Conservation (phyloP, 2,113 vertebrate genomes). For the Dascyllus trimaculatus region DNA sequence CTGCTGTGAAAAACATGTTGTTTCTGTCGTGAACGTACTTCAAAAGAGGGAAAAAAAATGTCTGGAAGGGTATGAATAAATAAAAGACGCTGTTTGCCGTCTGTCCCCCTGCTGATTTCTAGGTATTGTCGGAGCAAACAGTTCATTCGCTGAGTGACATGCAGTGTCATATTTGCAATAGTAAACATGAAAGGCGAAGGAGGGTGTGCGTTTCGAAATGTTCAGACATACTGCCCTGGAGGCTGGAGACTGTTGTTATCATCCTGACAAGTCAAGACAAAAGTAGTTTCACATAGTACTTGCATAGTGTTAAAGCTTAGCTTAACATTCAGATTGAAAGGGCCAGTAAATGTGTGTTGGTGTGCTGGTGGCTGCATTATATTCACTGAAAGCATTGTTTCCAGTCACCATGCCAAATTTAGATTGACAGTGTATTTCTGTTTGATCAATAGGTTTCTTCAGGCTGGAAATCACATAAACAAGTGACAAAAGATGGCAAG, state of each 20-base stretch:
- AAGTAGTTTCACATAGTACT: too few species aligned
- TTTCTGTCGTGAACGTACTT: not conserved
- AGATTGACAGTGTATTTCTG: too few species aligned
- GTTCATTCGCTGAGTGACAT: conserved; percentile 1
- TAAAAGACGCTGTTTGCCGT: conserved; percentile 5
- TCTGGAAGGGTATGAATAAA: conserved; percentile 30
- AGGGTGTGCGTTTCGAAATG: not conserved
- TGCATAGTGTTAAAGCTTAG: too few species aligned
- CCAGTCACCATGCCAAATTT: too few species aligned
- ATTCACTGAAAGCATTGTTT: too few species aligned
- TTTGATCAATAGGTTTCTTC: too few species aligned
- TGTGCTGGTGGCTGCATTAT: too few species aligned
- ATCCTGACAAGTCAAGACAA: too few species aligned
- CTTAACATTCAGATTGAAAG: too few species aligned
- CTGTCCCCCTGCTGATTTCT: conserved; percentile 1
- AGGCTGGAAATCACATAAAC: too few species aligned
- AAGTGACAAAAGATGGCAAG: too few species aligned
- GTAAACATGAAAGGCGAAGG: not conserved
- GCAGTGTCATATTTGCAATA: not conserved
- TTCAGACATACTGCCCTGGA: not conserved
- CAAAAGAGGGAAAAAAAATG: not conserved
- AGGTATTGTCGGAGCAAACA: conserved; percentile 15
- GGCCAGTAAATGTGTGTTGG: too few species aligned
- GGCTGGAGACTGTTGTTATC: not conserved
- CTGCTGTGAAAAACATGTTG: conserved; percentile 13